phyloP scores from a whole-genome alignment of 2,797 vertebrate genomes.

The Acanthurus lineatus region DNA sequence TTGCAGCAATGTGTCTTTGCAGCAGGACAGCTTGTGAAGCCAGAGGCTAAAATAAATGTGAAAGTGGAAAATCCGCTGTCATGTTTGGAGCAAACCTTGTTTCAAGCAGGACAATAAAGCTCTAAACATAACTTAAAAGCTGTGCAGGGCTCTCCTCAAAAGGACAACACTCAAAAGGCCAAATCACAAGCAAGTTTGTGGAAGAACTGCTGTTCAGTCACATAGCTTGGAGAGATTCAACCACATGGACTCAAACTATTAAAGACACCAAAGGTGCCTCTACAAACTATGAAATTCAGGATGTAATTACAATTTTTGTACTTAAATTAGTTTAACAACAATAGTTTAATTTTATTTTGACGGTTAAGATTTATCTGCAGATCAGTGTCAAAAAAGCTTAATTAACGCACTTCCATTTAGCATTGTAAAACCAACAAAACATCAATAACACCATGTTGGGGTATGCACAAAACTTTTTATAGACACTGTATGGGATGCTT shows the following conservation, averaged over 20 bases:
- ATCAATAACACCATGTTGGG: slow-evolving; percentile 9
- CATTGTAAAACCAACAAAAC: slow-evolving; percentile 14
- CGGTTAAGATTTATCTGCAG: neutral
- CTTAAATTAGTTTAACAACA: neutral
- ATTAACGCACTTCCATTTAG: slow-evolving; percentile 32
- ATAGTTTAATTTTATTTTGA: slow-evolving; percentile 20
- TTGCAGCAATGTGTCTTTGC: neutral
- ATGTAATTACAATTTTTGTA: neutral
- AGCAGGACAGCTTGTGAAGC: neutral
- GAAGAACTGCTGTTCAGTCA: slow-evolving; percentile 7
- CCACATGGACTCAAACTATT: neutral
- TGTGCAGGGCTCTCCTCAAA: neutral
- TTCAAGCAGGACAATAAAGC: neutral
- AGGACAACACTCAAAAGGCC: neutral
- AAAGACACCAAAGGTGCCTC: neutral
- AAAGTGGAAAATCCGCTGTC: neutral
- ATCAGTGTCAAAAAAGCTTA: slow-evolving; percentile 53
- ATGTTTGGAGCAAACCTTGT: too few species aligned
- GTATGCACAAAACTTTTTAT: slow-evolving; percentile 38
- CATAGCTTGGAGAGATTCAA: neutral
- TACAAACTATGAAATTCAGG: too few species aligned
- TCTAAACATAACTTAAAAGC: neutral
- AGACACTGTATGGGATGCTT: slow-evolving; percentile 26
- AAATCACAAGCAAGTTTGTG: neutral
- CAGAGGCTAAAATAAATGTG: neutral